A percentile compares a stretch with the other conserved stretches of the same genome.
Evolutionary conservation across 2,888 invertebrate genomes (phyloP).

Genomic region (Agrochola macilenta): DNA sequence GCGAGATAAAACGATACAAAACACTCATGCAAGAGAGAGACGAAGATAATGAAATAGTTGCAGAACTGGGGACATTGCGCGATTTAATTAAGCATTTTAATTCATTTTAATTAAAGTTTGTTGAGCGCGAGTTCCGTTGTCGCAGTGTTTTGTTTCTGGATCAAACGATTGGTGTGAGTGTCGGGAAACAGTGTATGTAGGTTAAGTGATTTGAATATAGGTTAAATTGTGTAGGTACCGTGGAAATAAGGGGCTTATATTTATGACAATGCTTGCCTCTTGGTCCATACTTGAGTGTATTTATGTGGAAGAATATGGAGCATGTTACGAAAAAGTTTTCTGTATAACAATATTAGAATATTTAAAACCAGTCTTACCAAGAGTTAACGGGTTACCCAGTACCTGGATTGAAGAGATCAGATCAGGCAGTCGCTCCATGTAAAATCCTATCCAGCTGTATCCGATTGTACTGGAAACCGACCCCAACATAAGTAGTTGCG

Average conservation of each 20-base stretch:
- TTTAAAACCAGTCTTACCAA: neutral
- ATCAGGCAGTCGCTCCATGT: neutral
- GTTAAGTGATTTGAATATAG: neutral
- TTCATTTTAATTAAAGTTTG: constrained; percentile 69
- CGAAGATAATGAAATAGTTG: constrained; percentile 58
- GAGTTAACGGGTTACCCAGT: neutral
- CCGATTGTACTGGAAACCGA: neutral
- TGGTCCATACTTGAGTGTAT: neutral
- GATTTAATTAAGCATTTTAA: constrained; percentile 79
- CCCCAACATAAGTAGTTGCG: too few relatives aligned
- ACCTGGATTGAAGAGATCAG: neutral
- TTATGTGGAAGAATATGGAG: neutral
- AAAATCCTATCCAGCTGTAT: neutral
- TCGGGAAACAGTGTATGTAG: neutral
- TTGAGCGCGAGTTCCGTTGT: constrained; percentile 59
- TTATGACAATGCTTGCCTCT: neutral
- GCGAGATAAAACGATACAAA: constrained; percentile 22
- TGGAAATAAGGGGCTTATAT: too few relatives aligned
- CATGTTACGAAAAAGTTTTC: neutral
- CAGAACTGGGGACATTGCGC: constrained; percentile 55
- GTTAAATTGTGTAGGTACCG: neutral
- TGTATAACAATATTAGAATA: neutral
- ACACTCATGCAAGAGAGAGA: constrained; percentile 24
- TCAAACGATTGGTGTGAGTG: constrained; percentile 11
- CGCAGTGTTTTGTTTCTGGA: constrained; percentile 47